Base-by-base conservation (phyloP, 2,797 vertebrate genomes). In the Myotis vivesi region DNA sequence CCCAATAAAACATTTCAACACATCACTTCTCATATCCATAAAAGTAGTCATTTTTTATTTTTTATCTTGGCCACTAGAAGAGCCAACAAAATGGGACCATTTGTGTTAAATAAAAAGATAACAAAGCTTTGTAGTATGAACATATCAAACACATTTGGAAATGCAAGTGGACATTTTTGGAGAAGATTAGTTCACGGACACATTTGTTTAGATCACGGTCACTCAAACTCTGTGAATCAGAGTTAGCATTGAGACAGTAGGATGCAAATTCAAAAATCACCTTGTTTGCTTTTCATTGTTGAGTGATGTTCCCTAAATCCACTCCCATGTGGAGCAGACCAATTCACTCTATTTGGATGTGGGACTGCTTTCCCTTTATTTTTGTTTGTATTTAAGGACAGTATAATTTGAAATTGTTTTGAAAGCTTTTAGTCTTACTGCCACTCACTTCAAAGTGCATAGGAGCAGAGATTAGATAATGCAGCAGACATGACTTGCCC, bases 151-250 rank as follows among this genome's bases (percentile, higher is more conserved):
- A 80, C 72, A 85, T 97, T 98, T 97, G 96, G 80, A 86, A 96
- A 95, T 96, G 68, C 80, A 87, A 81, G 85, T 53, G 87, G 86
- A 72, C 84, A 81, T 96, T 92, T 53, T 92, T 97, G 94, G 95
- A 97, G 96, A 94, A 97, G 93, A 96, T 97, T 95, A 95, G 62
- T 94, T 96, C 87, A 41, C 96, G 96, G 92, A 97, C 95, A 92
- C 96, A 84, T 97, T 97, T 98, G 91, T 97, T 98, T 97, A 97
- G 85, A 87, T 96, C 81, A 96, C 93, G 96, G 95, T 93, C 91
- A 95, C 25, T 53, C 46, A 85, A 12, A 2, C 49, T 93, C 66
- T 84, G 66, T 96, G 84, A 96, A 96, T 86, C 62, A 76, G 53
- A 76, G 53, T 87, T 79, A 91, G 12, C 75, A 89, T 73, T 80